A percentile compares a stretch with the other conserved stretches of the same genome.
phyloP scores from a whole-genome alignment of 2,797 vertebrate species.

The Macropodus opercularis region DNA sequence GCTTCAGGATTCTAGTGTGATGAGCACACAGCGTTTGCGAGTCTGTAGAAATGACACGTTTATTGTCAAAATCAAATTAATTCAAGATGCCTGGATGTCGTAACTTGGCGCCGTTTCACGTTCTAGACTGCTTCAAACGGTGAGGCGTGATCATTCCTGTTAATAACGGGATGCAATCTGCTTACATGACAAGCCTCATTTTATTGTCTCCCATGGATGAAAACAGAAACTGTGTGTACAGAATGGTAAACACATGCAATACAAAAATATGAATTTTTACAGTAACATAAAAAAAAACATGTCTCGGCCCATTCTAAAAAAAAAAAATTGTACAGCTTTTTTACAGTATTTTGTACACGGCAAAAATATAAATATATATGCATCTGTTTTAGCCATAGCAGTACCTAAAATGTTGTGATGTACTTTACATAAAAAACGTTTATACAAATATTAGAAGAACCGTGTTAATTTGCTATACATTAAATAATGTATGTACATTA shows the following conservation, averaged over 20 bases:
- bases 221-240: constrained; percentile 83
- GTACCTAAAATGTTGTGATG: constrained; percentile 81
- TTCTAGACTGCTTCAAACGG: no score
- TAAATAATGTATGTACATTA: constrained; percentile 85
- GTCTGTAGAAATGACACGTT: no score
- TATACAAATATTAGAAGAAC: constrained; percentile 85
- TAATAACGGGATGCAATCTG: constrained; percentile 2
- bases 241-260: constrained; percentile 85
- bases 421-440: constrained; percentile 83
- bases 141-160: no score
- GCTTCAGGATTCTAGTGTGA: no score
- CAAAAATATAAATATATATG: constrained; percentile 86
- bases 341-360: constrained; percentile 80
- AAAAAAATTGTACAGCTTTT: constrained; percentile 78
- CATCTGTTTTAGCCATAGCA: constrained; percentile 79
- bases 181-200: constrained; percentile 81
- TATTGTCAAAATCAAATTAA: no score
- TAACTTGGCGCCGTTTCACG: no score
- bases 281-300: constrained; percentile 83
- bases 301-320: constrained; percentile 81
- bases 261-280: constrained; percentile 89
- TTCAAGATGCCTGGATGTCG: no score
- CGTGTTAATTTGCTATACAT: constrained; percentile 78
- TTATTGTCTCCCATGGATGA: constrained; percentile 86
- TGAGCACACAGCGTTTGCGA: no score